These are phyloP conservation scores for Caenorhabditis briggsae DNA, from an alignment of 1,140 invertebrate genomes.

Conservation along the genomic window DNA sequence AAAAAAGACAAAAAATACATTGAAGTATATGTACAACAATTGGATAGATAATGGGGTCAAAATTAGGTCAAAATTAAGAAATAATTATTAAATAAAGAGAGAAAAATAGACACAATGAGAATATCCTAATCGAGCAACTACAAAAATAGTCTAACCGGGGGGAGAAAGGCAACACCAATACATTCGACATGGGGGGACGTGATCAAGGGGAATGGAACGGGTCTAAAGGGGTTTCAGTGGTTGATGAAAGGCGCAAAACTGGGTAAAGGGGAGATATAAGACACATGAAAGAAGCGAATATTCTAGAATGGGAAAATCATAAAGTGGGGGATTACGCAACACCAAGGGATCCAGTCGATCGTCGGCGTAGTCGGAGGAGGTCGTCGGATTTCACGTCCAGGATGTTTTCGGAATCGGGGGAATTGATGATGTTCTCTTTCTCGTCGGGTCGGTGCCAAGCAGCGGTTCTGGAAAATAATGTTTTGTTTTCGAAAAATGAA, in stretches of 20 bases:
- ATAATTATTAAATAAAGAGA: constrained; percentile 48
- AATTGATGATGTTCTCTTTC: constrained; percentile 71
- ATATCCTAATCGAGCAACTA: constrained; percentile 24
- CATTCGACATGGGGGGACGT: background rate
- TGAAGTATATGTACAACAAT: constrained; percentile 44
- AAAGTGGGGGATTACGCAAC: constrained; percentile 69
- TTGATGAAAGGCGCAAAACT: constrained; percentile 32
- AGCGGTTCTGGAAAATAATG: constrained; percentile 69
- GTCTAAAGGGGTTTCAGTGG: background rate
- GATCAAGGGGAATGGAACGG: background rate
- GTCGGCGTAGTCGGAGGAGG: constrained; percentile 70
- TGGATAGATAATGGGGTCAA: background rate
- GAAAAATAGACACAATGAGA: background rate
- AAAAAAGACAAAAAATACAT: constrained; percentile 3
- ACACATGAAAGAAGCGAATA: constrained; percentile 17
- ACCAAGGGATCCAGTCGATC: constrained; percentile 75
- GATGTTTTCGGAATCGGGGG: constrained; percentile 1
- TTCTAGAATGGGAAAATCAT: constrained; percentile 24
- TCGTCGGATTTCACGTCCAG: constrained; percentile 68
- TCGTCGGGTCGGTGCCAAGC: constrained; percentile 72
- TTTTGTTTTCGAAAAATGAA: constrained; percentile 9
- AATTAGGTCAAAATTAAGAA: constrained; percentile 4
- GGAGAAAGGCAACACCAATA: constrained; percentile 22
- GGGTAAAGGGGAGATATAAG: constrained; percentile 1
- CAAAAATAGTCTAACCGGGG: constrained; percentile 9